phyloP scores from a whole-genome alignment of 2,113 vertebrate species.

The Nibea coibor region DNA sequence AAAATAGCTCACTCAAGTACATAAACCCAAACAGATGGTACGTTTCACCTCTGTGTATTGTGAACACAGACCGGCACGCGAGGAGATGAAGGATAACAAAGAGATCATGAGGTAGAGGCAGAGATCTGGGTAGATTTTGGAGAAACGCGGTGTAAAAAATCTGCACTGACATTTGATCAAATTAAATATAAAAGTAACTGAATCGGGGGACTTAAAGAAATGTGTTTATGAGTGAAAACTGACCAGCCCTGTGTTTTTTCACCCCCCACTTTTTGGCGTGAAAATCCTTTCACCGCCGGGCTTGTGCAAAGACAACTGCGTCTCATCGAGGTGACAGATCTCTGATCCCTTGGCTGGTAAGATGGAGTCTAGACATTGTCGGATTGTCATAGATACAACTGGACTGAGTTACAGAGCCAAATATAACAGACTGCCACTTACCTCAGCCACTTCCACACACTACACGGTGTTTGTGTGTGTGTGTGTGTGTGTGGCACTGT shows the following conservation, averaged over 20 bases:
- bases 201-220: background rate
- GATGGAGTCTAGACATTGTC: slow-evolving; percentile 61
- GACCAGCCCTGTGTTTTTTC: background rate
- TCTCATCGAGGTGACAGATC: slow-evolving; percentile 36
- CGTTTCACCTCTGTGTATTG: slow-evolving; percentile 19
- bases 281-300: slow-evolving; percentile 42
- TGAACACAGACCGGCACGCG: background rate
- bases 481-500: background rate
- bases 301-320: slow-evolving; percentile 29
- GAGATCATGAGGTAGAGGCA: background rate
- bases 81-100: background rate
- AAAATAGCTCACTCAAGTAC: slow-evolving; percentile 42
- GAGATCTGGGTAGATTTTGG: background rate
- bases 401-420: slow-evolving; percentile 52
- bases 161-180: background rate
- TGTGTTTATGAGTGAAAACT: background rate
- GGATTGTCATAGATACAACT: slow-evolving; percentile 47
- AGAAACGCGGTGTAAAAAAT: background rate
- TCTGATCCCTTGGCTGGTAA: slow-evolving; percentile 50
- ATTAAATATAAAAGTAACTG: background rate
- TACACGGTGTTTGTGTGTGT: background rate
- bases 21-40: background rate
- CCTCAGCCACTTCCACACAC: slow-evolving; percentile 18
- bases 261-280: background rate
- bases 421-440: slow-evolving; percentile 52